These are phyloP conservation scores for Chrysotoxum bicinctum DNA, from an alignment of 2,888 invertebrate species.

Conservation along the genomic window DNA sequence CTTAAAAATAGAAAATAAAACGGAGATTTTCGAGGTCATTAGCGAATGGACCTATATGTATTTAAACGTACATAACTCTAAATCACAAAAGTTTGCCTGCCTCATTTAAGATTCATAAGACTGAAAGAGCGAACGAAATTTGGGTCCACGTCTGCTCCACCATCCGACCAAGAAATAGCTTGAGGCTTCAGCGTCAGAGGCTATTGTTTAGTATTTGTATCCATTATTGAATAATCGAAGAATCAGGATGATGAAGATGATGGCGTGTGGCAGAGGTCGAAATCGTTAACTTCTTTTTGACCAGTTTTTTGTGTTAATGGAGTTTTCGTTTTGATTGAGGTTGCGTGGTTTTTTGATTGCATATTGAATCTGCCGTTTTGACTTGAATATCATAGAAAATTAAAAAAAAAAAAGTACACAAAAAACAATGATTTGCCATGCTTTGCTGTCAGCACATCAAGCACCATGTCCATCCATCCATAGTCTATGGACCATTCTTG, in stretches of 20 bases:
- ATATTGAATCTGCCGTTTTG: slow-evolving; percentile 57
- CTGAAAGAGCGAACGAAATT: no score
- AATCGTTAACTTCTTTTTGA: slow-evolving; percentile 60
- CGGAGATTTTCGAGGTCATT: no score
- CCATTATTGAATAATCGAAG: slow-evolving; percentile 51
- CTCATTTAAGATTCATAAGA: no score
- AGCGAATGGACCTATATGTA: no score
- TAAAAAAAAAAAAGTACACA: not conserved
- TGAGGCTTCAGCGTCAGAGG: not conserved
- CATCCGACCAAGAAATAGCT: no score
- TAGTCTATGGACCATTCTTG: slow-evolving; percentile 29
- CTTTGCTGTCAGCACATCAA: slow-evolving; percentile 41
- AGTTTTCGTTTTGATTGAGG: slow-evolving; percentile 31
- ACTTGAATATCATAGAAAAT: slow-evolving; percentile 61
- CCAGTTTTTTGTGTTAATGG: slow-evolving; percentile 53
- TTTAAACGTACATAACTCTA: no score
- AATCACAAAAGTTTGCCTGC: no score
- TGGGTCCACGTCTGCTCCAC: no score
- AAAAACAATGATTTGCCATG: slow-evolving; percentile 19
- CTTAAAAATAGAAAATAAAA: no score
- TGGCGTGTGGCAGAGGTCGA: slow-evolving; percentile 54
- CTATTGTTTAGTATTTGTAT: slow-evolving; percentile 23
- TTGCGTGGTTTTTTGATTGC: slow-evolving; percentile 62
- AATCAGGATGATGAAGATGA: slow-evolving; percentile 26
- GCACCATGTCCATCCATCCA: not conserved